Percentiles rank a stretch among this genome's conserved stretches.
These are phyloP conservation scores for Penaeus japonicus DNA, from an alignment of 1,140 invertebrate species.

Conservation along the genomic window DNA sequence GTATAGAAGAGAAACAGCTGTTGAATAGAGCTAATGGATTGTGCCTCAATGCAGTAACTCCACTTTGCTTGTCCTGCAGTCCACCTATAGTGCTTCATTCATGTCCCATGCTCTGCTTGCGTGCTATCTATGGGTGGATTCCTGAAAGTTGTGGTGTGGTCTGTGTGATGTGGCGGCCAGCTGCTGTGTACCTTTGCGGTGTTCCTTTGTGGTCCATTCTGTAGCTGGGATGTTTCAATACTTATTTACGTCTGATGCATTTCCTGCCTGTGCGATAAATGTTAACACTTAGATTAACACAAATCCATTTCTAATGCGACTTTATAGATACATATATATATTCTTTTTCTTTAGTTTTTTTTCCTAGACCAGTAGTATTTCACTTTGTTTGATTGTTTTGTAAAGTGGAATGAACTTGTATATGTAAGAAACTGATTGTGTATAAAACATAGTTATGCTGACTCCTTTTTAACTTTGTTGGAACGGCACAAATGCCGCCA, in stretches of 20 bases:
- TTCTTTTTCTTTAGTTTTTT: too few species aligned
- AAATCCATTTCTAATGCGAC: too few species aligned
- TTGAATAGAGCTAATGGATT: background rate
- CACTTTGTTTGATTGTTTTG: too few species aligned
- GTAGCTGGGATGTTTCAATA: too few species aligned
- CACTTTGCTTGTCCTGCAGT: conserved; percentile 11
- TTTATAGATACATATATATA: too few species aligned
- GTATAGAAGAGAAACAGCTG: conserved; percentile 17
- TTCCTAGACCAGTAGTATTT: too few species aligned
- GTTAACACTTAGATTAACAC: too few species aligned
- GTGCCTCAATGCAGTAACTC: background rate
- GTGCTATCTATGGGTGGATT: conserved; percentile 53
- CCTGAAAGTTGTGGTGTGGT: conserved; percentile 54
- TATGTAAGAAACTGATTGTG: too few species aligned
- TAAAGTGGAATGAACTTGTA: too few species aligned
- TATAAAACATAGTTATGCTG: too few species aligned
- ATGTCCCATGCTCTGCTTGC: conserved; percentile 46
- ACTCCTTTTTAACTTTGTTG: background rate
- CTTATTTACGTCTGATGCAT: too few species aligned
- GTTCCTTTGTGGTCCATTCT: background rate
- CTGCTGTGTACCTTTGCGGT: conserved; percentile 19
- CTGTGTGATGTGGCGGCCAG: conserved; percentile 49
- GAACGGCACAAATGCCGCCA: conserved; percentile 31
- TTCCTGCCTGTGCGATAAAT: too few species aligned
- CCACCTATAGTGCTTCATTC: conserved; percentile 2